Percentiles rank a stretch among this genome's conserved stretches.
phyloP scores from a whole-genome alignment of 2,113 vertebrate genomes.

The Solea solea region DNA sequence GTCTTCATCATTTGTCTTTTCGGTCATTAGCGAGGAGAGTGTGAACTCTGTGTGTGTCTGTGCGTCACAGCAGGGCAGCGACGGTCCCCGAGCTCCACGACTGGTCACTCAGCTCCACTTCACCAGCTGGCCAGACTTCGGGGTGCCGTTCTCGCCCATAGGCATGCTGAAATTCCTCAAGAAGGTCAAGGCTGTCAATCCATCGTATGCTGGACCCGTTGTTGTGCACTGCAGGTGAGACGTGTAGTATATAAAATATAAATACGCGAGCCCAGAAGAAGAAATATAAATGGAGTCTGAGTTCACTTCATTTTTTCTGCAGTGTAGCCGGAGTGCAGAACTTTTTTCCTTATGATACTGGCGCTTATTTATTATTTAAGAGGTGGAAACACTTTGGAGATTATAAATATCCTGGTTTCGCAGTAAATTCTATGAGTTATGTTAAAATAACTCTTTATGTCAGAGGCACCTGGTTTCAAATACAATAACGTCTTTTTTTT shows the following conservation, averaged over 20 bases:
- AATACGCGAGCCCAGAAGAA: too few relatives aligned
- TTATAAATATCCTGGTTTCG: not conserved
- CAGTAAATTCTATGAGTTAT: not conserved
- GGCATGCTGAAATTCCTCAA: conserved; percentile 99
- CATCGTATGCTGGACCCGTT: conserved; percentile 88
- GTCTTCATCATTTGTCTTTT: too few relatives aligned
- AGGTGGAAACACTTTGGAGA: not conserved
- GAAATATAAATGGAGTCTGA: not conserved
- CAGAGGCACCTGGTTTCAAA: too few relatives aligned
- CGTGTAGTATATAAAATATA: not conserved
- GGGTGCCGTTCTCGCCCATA: conserved; percentile 97
- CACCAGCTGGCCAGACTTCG: conserved; percentile 99
- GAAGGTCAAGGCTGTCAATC: conserved; percentile 92
- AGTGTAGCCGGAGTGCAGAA: not conserved
- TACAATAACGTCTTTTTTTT: too few relatives aligned
- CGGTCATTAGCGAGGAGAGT: conserved; percentile 11
- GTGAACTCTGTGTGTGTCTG: conserved; percentile 31
- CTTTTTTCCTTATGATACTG: not conserved
- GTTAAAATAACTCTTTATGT: too few relatives aligned
- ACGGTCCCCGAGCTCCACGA: conserved; percentile 87
- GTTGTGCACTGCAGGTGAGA: conserved; percentile 96
- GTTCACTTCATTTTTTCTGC: not conserved
- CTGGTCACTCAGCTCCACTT: conserved; percentile 96
- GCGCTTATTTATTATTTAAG: not conserved
- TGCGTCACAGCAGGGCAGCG: conserved; percentile 84